A percentile compares a stretch with the other conserved stretches of the same genome.
Evolutionary conservation across 2,888 invertebrate genomes (phyloP).

Genomic region (Anthrax anthrax): DNA sequence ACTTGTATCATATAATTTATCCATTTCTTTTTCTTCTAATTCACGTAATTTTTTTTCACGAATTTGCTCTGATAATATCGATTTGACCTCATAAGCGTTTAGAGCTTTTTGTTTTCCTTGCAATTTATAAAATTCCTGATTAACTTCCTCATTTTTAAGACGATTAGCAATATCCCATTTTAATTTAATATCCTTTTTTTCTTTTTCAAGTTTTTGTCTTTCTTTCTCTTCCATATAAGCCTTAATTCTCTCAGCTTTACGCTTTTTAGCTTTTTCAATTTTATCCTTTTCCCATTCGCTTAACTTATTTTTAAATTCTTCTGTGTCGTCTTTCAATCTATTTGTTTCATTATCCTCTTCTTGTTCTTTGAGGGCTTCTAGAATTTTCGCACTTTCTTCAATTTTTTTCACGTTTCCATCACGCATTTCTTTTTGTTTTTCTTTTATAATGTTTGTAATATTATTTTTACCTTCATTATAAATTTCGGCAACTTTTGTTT

Average conservation of each 20-base stretch:
- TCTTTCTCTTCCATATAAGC: slow-evolving; percentile 22
- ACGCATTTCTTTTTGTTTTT: slow-evolving; percentile 28
- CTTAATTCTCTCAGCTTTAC: slow-evolving; percentile 23
- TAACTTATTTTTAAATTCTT: slow-evolving; percentile 34
- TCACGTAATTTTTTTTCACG: slow-evolving; percentile 16
- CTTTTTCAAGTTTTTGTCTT: slow-evolving; percentile 16
- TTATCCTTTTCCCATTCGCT: slow-evolving; percentile 26
- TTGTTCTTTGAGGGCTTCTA: slow-evolving; percentile 34
- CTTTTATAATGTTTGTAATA: slow-evolving; percentile 32
- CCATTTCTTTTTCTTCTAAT: slow-evolving; percentile 3
- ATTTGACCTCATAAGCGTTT: slow-evolving; percentile 9
- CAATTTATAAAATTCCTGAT: slow-evolving; percentile 16
- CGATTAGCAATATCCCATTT: slow-evolving; percentile 22
- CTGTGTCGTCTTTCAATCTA: slow-evolving; percentile 38
- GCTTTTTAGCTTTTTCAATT: slow-evolving; percentile 20
- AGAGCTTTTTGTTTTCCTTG: slow-evolving; percentile 19
- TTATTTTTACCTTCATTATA: slow-evolving; percentile 34
- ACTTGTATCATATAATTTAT: slow-evolving; percentile 10
- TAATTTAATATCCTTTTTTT: slow-evolving; percentile 15
- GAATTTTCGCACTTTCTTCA: slow-evolving; percentile 35
- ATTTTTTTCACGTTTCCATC: slow-evolving; percentile 34
- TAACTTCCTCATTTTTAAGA: slow-evolving; percentile 21
- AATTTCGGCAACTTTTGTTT: slow-evolving; percentile 33
- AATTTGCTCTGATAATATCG: slow-evolving; percentile 14
- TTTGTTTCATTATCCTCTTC: slow-evolving; percentile 36